Conservation (phyloP, 2,888 invertebrate species). For the Siphlonurus alternatus region DNA sequence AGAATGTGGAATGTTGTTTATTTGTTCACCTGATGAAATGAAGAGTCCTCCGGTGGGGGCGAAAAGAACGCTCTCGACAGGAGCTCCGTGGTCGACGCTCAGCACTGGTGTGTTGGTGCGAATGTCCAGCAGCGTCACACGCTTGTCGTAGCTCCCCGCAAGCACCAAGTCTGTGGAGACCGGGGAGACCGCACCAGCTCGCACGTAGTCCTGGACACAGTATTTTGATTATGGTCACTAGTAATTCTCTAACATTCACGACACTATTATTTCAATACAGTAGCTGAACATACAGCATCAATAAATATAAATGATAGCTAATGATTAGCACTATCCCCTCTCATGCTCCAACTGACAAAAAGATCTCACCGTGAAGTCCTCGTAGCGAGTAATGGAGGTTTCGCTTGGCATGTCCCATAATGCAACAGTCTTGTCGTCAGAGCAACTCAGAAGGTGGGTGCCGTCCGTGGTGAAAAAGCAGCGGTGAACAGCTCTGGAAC, state of each 20-base stretch:
- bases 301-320: background rate
- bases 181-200: constrained; percentile 67
- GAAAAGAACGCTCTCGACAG: constrained; percentile 77
- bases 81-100: constrained; percentile 69
- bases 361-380: constrained; percentile 28
- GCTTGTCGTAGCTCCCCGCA: constrained; percentile 81
- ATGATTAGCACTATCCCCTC: too few species aligned
- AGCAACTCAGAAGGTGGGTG: constrained; percentile 65
- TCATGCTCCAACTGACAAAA: too few species aligned
- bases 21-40: constrained; percentile 76
- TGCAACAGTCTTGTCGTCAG: constrained; percentile 73
- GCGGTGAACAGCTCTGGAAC: constrained; percentile 48
- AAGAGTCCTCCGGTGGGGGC: constrained; percentile 81
- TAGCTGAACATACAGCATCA: background rate
- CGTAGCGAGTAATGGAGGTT: constrained; percentile 39
- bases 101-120: constrained; percentile 50
- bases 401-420: constrained; percentile 89
- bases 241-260: background rate
- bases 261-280: background rate
- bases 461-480: constrained; percentile 66
- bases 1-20: too few species aligned
- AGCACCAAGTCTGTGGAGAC: constrained; percentile 56
- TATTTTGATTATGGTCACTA: too few species aligned
- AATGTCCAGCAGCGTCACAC: constrained; percentile 73
- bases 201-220: constrained; percentile 57